Evolutionary conservation across 2,888 invertebrate species (phyloP), one percentile per base, ranked within the genome.

Genomic region (Stratiomys singularior): DNA sequence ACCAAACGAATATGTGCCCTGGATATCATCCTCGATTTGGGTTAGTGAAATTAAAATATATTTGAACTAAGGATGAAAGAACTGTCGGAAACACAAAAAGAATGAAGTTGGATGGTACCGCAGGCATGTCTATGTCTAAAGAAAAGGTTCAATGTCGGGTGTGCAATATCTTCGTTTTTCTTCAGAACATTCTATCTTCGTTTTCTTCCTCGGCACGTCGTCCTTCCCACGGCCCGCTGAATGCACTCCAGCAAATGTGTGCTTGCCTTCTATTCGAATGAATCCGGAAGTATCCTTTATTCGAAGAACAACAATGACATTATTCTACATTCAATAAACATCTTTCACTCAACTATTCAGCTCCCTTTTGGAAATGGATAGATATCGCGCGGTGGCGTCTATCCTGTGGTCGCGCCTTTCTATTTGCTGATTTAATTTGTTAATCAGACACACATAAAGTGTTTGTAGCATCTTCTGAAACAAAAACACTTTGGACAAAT

Each of bases 401-500:
- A 18, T 13, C 18, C 18, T 18, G 15, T 15, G 4, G 52, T 52
- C 52, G 52, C 52, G 69, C 13, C 4, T 46, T 47, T 47, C 44
- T 44, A 47, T 52, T 76, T 67, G 56, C 67, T 78, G 67, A 76
- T 78, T 66, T 76, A 78, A 76, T 76, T 78, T 78, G 72, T 76
- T 78, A 78, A 78, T 78, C 78, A 76, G 67, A 76, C 76, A 76
- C 67, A 78, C 47, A 76, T 77, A 63, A 77, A 77, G 66, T 72
- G 66, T n/a, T n/a, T n/a, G n/a, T n/a, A n/a, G 74, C 56, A 66
- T 72, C 74, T 25, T 76, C 67, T 44, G 56, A 67, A 67, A 76
- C 64, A 64, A 28, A 64, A 64, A 64, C 47, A 69, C 69, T 69
- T 69, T 46, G 25, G 44, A 44, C 44, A 37, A 21, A 67, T 67